Conservation (phyloP, 2,797 vertebrate species). For the Balearica regulorum region DNA sequence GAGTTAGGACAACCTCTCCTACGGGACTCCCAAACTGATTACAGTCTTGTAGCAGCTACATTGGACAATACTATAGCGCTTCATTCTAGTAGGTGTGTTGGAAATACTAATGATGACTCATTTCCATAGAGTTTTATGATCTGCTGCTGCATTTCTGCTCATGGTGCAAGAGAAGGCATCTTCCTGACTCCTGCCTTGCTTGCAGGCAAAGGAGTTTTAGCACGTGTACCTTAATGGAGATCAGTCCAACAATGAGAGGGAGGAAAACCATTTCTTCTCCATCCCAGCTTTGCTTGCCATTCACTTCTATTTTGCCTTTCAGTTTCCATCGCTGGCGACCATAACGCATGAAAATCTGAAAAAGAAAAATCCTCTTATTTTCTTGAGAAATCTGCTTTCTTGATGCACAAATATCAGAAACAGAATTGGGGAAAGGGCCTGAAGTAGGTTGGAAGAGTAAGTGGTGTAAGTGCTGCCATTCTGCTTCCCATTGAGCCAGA, state of each 20-base stretch:
- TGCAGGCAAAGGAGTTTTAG: not conserved
- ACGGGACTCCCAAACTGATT: not conserved
- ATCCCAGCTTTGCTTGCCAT: constrained; percentile 96
- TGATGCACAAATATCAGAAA: not conserved
- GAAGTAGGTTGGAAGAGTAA: not conserved
- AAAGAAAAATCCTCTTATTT: not conserved
- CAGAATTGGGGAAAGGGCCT: not conserved
- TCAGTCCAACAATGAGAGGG: constrained; percentile 91
- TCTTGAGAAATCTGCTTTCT: not conserved
- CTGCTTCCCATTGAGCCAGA: accelerated
- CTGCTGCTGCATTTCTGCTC: not conserved
- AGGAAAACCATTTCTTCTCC: constrained; percentile 94
- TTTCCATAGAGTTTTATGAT: not conserved
- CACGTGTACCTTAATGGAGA: constrained; percentile 91
- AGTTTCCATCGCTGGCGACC: constrained; percentile 97
- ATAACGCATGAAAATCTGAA: constrained; percentile 95
- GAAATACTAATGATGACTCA: not conserved
- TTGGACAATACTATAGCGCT: not conserved
- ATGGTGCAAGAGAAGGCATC: not conserved
- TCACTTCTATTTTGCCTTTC: constrained; percentile 94
- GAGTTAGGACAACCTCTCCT: not conserved
- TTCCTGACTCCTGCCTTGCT: not conserved
- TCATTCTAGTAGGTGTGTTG: not conserved
- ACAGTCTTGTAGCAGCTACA: not conserved
- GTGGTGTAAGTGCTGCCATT: not conserved